Percentiles rank a stretch among this genome's conserved stretches.
phyloP scores from a whole-genome alignment of 2,888 invertebrate species.

The Ophion ellenae region DNA sequence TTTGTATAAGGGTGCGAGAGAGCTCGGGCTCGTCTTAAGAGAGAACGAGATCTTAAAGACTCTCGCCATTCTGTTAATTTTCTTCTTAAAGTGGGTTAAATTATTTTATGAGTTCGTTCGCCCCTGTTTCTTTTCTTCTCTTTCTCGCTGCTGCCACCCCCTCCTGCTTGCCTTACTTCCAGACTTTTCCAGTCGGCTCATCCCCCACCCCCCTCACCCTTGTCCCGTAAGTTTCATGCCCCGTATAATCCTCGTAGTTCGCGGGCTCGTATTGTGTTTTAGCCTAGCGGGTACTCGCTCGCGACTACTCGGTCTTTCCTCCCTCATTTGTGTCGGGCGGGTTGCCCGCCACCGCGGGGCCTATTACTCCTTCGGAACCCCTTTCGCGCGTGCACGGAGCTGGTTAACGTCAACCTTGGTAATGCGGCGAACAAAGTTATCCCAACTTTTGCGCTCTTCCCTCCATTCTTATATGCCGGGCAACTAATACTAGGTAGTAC shows the following conservation, averaged over 20 bases:
- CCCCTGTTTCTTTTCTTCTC: conserved; percentile 46
- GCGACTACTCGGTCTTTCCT: conserved; percentile 41
- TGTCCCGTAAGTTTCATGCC: conserved; percentile 35
- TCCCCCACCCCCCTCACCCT: conserved; percentile 11
- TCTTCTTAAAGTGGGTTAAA: conserved; percentile 82
- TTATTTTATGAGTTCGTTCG: conserved; percentile 81
- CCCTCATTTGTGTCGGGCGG: conserved; percentile 24
- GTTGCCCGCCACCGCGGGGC: conserved; percentile 19
- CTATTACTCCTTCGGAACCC: conserved; percentile 15
- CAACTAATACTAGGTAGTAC: conserved; percentile 16
- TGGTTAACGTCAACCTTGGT: conserved; percentile 62
- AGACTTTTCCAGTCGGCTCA: conserved; percentile 15
- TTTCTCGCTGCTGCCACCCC: conserved; percentile 39
- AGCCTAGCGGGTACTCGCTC: conserved; percentile 51
- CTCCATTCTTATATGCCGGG: conserved; percentile 38
- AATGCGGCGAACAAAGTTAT: conserved; percentile 53
- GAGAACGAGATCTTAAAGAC: conserved; percentile 81
- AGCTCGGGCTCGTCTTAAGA: conserved; percentile 68
- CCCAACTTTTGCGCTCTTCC: conserved; percentile 63
- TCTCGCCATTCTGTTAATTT: conserved; percentile 83
- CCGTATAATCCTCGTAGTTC: conserved; percentile 59
- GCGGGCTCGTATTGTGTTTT: conserved; percentile 63
- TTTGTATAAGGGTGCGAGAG: conserved; percentile 62
- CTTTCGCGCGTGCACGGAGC: conserved; percentile 29
- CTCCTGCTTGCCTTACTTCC: conserved; percentile 27